phyloP scores from a whole-genome alignment of 2,888 invertebrate genomes.

The Spatulosminthurus flaviceps region DNA sequence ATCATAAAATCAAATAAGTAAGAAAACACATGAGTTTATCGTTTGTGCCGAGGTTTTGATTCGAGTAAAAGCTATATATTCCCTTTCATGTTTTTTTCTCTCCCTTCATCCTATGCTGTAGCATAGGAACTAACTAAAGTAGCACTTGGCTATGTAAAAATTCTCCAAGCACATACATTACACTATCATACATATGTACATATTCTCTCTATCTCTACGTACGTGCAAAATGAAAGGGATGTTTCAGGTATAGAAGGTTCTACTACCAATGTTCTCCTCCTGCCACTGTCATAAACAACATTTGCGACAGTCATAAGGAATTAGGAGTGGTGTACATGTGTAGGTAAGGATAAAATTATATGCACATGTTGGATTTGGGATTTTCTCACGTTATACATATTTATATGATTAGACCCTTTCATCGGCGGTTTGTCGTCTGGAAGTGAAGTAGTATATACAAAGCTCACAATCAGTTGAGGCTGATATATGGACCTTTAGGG shows the following conservation, averaged over 20 bases:
- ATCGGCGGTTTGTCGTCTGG: slow-evolving; percentile 7
- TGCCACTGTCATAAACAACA: not conserved
- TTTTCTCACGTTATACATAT: not conserved
- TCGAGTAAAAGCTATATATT: slow-evolving; percentile 9
- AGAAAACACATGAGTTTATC: slow-evolving; percentile 22
- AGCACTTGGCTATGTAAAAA: slow-evolving; percentile 6
- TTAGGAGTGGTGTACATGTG: not conserved
- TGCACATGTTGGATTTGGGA: too few species aligned
- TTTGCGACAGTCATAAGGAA: not conserved
- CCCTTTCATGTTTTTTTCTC: slow-evolving; percentile 14
- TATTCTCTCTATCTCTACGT: too few species aligned
- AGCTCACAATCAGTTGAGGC: not conserved
- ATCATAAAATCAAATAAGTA: slow-evolving; percentile 28
- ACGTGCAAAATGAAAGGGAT: not conserved
- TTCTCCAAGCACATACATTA: too few species aligned
- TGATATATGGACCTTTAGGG: slow-evolving; percentile 12
- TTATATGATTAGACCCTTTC: slow-evolving; percentile 12
- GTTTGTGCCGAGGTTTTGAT: slow-evolving; percentile 21
- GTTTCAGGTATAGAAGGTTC: not conserved
- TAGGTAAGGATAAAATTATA: too few species aligned
- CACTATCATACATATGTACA: too few species aligned
- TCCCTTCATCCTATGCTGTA: not conserved
- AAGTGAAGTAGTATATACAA: not conserved
- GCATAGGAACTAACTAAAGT: not conserved
- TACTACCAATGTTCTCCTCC: too few species aligned